Evolutionary conservation across 2,888 invertebrate species (phyloP), one percentile per base, ranked within the genome.

Genomic region (Chesias legatella): DNA sequence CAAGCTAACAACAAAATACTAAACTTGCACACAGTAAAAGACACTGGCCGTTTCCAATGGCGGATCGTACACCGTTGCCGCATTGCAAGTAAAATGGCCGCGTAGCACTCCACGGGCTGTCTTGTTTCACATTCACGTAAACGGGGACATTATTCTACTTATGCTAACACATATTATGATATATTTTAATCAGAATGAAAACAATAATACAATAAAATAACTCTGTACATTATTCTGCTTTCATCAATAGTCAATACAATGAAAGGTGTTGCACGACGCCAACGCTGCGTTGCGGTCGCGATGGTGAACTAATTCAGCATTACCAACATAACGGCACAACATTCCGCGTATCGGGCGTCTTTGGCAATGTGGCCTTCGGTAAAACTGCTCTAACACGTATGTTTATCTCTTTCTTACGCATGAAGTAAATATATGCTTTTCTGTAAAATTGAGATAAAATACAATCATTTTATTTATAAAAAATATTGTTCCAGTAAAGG

Each of bases 11-110:
- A 79, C 79, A 79, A 88, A 88, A 83, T 88, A 84, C 79, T 79
- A 88, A 89, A 86, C 86, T 88, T 88, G 81, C 90, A 90, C 90
- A 83, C 89, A 88, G 90, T 84, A 89, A 89, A 90, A 90, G 90
- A 90, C 89, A 90, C 90, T 79, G 84, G 90, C 89, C 90, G 91
- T 90, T 91, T 91, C 91, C 91, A 91, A 91, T 91, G 92, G 91
- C 92, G 91, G 91, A 91, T 88, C 89, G 90, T 90, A 90, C 91
- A 91, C 91, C 90, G 90, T 90, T 91, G 91, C 91, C 91, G 91
- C 91, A 91, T 91, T 91, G 91, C 90, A 90, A 90, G 89, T 90
- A 91, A 91, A 91, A 91, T 91, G 91, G 91, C 91, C 91, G 91
- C 90, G 89, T 89, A 89, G 82, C 89, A 84, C 84, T 85, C 72